phyloP scores from a whole-genome alignment of 2,113 vertebrate species.

The Zingel zingel region DNA sequence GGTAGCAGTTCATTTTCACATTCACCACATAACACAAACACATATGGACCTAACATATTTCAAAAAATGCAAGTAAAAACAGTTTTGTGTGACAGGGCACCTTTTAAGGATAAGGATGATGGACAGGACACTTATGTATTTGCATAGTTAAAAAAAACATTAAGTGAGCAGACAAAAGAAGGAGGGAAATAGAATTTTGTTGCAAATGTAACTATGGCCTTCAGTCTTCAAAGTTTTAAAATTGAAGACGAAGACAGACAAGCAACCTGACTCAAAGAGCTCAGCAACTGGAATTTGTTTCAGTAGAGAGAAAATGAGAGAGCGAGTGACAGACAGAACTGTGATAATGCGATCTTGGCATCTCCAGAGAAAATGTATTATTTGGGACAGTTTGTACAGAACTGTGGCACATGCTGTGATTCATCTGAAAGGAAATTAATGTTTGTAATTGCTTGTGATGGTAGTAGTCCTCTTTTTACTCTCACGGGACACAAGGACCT shows the following conservation, averaged over 20 bases:
- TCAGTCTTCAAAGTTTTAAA: background rate
- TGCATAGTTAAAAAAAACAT: background rate
- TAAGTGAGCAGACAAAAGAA: background rate
- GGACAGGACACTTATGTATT: background rate
- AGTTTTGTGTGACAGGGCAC: too few species aligned
- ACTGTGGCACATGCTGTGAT: constrained; percentile 34
- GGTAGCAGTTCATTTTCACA: too few species aligned
- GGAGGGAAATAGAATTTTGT: background rate
- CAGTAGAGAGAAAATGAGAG: constrained; percentile 47
- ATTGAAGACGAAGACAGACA: background rate
- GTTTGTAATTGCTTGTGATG: constrained; percentile 37
- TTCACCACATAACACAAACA: too few species aligned
- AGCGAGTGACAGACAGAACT: constrained; percentile 11
- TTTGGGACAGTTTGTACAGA: constrained; percentile 58
- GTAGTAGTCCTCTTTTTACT: background rate
- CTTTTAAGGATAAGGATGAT: background rate
- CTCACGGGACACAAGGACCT: background rate
- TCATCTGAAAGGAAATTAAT: constrained; percentile 36
- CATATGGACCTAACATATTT: too few species aligned
- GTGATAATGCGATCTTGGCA: constrained; percentile 45
- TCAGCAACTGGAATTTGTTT: constrained; percentile 24
- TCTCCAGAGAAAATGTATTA: constrained; percentile 35
- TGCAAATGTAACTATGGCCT: background rate
- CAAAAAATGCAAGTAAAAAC: too few species aligned
- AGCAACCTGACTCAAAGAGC: constrained; percentile 7